A percentile compares a stretch with the other conserved stretches of the same genome.
Evolutionary conservation across 2,888 invertebrate species (phyloP).

Genomic region (Spodoptera littoralis): DNA sequence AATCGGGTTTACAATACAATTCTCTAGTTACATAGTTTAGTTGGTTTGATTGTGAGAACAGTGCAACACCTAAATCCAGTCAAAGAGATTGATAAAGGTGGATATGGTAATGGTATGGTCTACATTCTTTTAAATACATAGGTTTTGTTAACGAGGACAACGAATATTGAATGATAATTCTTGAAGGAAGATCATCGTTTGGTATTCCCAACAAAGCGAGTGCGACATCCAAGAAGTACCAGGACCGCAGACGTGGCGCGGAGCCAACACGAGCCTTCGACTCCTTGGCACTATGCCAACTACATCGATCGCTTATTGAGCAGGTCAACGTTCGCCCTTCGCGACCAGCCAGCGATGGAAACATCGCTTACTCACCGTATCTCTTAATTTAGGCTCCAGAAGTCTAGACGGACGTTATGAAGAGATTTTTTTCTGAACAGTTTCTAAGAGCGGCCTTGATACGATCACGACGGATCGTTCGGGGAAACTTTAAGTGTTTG

Average conservation of each 20-base stretch:
- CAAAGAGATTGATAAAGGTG: too few species aligned
- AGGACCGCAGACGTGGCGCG: slow-evolving; percentile 57
- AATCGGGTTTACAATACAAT: too few species aligned
- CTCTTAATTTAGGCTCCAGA: slow-evolving; percentile 20
- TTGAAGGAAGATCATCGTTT: slow-evolving; percentile 9
- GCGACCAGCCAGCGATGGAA: slow-evolving; percentile 55
- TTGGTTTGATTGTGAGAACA: too few species aligned
- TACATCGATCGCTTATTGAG: slow-evolving; percentile 71
- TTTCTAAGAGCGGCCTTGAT: too few species aligned
- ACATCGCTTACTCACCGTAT: slow-evolving; percentile 30
- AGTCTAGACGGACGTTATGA: slow-evolving; percentile 18
- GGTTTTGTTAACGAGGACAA: too few species aligned
- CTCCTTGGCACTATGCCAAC: slow-evolving; percentile 64
- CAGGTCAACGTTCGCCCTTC: slow-evolving; percentile 69
- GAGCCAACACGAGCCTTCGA: slow-evolving; percentile 60
- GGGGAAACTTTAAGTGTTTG: too few species aligned
- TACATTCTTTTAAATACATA: too few species aligned
- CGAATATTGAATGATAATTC: slow-evolving; percentile 1
- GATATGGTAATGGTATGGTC: too few species aligned
- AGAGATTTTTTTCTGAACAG: slow-evolving; percentile 1
- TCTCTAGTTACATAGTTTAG: too few species aligned
- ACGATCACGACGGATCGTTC: too few species aligned
- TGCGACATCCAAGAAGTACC: slow-evolving; percentile 42
- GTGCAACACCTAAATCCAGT: too few species aligned
- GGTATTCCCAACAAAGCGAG: slow-evolving; percentile 32